Percentiles rank a stretch among this genome's conserved stretches.
Conservation (phyloP, 2,888 invertebrate genomes). For the Amphimallon solstitiale region DNA sequence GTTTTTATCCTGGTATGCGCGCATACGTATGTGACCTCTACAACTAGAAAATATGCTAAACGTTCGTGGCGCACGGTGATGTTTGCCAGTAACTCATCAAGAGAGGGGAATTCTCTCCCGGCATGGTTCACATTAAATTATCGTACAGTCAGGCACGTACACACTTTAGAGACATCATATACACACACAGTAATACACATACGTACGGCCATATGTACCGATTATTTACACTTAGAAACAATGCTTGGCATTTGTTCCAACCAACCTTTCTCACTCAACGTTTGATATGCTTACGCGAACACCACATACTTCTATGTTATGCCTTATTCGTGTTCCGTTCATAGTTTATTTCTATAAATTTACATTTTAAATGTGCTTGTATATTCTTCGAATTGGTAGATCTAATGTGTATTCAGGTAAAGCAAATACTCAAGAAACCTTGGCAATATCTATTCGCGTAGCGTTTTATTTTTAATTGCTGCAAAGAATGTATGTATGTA, state of each 20-base stretch:
- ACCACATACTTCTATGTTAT: slow-evolving; percentile 1
- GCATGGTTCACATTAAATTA: slow-evolving; percentile 2
- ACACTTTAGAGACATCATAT: background rate
- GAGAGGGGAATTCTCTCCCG: slow-evolving; percentile 14
- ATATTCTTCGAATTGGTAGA: slow-evolving; percentile 22
- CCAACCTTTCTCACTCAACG: slow-evolving; percentile 2
- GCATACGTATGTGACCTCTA: slow-evolving; percentile 24
- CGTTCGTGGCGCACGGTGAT: slow-evolving; percentile 21
- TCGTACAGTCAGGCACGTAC: background rate
- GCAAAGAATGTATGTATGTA: slow-evolving; percentile 6
- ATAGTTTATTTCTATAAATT: slow-evolving; percentile 23
- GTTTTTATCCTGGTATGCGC: slow-evolving; percentile 16
- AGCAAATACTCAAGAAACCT: slow-evolving; percentile 26
- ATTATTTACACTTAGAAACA: slow-evolving; percentile 12
- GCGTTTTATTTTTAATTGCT: slow-evolving; percentile 23
- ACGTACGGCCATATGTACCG: slow-evolving; percentile 6
- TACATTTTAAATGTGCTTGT: slow-evolving; percentile 17
- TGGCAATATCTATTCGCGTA: slow-evolving; percentile 23
- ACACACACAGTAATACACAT: background rate
- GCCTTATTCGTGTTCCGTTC: background rate
- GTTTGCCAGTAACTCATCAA: slow-evolving; percentile 26
- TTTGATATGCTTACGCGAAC: background rate
- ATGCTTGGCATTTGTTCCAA: slow-evolving; percentile 13
- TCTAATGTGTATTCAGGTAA: slow-evolving; percentile 24
- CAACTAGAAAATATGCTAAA: slow-evolving; percentile 27